Evolutionary conservation across 2,888 invertebrate genomes (phyloP).

Genomic region (Elgonia sp.): DNA sequence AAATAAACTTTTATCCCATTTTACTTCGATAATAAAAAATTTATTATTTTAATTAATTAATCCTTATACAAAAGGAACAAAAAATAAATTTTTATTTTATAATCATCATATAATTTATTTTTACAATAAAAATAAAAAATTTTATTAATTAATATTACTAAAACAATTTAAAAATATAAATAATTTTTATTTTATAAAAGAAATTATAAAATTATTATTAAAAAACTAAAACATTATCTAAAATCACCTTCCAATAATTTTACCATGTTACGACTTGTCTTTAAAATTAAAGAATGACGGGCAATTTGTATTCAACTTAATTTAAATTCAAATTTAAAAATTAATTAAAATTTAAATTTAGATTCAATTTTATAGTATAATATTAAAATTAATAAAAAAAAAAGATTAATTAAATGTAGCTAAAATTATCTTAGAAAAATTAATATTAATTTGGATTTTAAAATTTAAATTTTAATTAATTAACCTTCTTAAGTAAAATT

Average conservation of each 20-base stretch:
- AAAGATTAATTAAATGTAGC: slow-evolving; percentile 89
- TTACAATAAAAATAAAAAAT: slow-evolving; percentile 82
- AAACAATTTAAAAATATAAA: slow-evolving; percentile 87
- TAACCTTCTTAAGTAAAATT: slow-evolving; percentile 79
- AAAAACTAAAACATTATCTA: slow-evolving; percentile 62
- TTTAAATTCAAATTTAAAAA: slow-evolving; percentile 86
- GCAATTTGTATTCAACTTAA: slow-evolving; percentile 90
- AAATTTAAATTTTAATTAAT: slow-evolving; percentile 87
- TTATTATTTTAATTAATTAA: slow-evolving; percentile 87
- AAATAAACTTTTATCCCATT: slow-evolving; percentile 88
- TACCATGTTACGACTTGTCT: slow-evolving; percentile 86
- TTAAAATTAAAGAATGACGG: slow-evolving; percentile 88
- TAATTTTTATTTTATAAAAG: slow-evolving; percentile 84
- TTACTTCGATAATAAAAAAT: slow-evolving; percentile 61
- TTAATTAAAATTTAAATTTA: slow-evolving; percentile 88
- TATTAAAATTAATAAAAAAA: slow-evolving; percentile 89
- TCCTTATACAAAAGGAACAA: slow-evolving; percentile 93
- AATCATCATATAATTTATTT: neutral
- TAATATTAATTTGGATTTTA: slow-evolving; percentile 89
- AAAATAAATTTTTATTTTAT: slow-evolving; percentile 88
- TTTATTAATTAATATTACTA: slow-evolving; percentile 78
- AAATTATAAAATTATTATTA: slow-evolving; percentile 60
- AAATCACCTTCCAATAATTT: slow-evolving; percentile 68
- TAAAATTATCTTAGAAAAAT: slow-evolving; percentile 90
- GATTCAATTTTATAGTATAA: slow-evolving; percentile 89